These are phyloP conservation scores for Danio albolineatus DNA, from an alignment of 2,797 vertebrate genomes.

Conservation along the genomic window DNA sequence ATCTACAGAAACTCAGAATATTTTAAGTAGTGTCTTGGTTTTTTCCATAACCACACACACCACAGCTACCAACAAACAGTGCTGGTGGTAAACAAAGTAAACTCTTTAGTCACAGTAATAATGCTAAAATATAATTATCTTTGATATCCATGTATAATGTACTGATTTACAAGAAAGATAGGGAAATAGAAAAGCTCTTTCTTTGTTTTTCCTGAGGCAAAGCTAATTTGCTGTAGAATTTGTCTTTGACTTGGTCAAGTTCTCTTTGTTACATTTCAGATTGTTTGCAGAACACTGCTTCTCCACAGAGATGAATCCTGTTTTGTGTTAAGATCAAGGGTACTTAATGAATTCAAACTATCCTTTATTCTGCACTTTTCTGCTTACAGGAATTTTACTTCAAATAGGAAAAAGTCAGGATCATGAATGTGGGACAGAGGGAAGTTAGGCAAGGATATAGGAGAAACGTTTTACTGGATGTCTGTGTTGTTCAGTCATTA, in stretches of 20 bases:
- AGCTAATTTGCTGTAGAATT: conserved; percentile 54
- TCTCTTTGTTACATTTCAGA: conserved; percentile 53
- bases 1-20: too few species aligned
- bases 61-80: too few species aligned
- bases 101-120: too few species aligned
- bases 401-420: background rate
- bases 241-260: conserved; percentile 49
- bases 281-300: conserved; percentile 52
- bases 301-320: conserved; percentile 47
- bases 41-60: too few species aligned
- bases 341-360: conserved; percentile 56
- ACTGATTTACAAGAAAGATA: too few species aligned
- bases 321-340: conserved; percentile 55
- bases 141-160: too few species aligned
- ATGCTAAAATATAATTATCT: too few species aligned
- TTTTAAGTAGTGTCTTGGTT: too few species aligned
- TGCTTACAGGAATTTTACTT: conserved; percentile 45
- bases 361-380: conserved; percentile 42
- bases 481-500: background rate
- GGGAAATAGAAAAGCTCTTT: background rate
- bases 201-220: conserved; percentile 39
- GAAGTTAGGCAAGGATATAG: background rate
- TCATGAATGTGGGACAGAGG: background rate
- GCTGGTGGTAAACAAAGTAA: too few species aligned
- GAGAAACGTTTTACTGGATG: background rate